Conservation (phyloP, 2,888 invertebrate genomes). For the Agyllia agylla region DNA sequence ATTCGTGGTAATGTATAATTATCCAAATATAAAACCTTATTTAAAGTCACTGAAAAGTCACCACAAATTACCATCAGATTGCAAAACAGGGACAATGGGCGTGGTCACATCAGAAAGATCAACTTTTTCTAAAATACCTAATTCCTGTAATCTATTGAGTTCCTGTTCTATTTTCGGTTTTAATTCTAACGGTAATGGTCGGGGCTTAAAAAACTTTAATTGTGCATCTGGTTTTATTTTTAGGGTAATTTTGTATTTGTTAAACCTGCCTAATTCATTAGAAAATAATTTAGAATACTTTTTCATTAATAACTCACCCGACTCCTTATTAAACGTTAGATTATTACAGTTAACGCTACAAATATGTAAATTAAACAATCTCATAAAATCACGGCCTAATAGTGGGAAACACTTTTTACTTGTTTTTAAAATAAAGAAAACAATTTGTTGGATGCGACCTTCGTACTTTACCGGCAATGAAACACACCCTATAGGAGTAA, state of each 20-base stretch:
- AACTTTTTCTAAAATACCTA: slow-evolving; percentile 55
- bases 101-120: slow-evolving; percentile 48
- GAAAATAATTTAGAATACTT: slow-evolving; percentile 40
- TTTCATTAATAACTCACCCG: neutral
- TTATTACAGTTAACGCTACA: neutral
- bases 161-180: slow-evolving; percentile 55
- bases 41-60: slow-evolving; percentile 61
- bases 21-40: slow-evolving; percentile 37
- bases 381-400: neutral
- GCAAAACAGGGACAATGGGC: slow-evolving; percentile 56
- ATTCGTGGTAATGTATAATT: slow-evolving; percentile 75
- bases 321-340: neutral
- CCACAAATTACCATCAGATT: slow-evolving; percentile 52
- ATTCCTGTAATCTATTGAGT: slow-evolving; percentile 40
- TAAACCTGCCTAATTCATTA: slow-evolving; percentile 41
- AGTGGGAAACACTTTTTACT: neutral
- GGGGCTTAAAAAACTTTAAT: slow-evolving; percentile 53
- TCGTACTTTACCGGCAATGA: neutral
- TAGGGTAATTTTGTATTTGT: slow-evolving; percentile 49
- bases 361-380: neutral
- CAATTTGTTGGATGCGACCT: neutral
- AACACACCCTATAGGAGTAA: neutral
- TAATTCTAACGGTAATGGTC: slow-evolving; percentile 54
- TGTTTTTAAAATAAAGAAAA: slow-evolving; percentile 5
- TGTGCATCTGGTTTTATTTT: slow-evolving; percentile 40